Base-by-base conservation (phyloP, 2,797 vertebrate species). In the Gymnothorax javanicus region DNA sequence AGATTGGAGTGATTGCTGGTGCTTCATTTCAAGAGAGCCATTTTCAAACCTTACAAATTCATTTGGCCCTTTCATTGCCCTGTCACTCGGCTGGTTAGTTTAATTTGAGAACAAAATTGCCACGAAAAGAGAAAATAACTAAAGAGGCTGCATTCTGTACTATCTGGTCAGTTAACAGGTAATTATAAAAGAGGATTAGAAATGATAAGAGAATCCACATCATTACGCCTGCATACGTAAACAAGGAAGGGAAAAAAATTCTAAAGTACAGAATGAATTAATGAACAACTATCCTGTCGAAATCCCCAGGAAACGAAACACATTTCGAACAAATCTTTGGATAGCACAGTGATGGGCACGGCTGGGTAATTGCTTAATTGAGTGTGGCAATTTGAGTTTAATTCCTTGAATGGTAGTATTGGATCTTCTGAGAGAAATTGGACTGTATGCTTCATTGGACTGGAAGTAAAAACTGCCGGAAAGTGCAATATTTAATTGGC, bases 311-410 rank as follows among this genome's bases (percentile, higher is more conserved):
- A 82, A 88, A 90, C 82, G 25, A 56, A 87, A 86, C 17, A 88
- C 88, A 86, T 73, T 81, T 89, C 84, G 77, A 84, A 71, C 90
- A 84, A 87, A 82, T 58, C 88, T 83, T 89, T 52, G 92, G 91
- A 91, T 83, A 91, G 83, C 77, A 59, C 81, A 79, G 88, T 85
- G 83, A 86, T 89, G 91, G 89, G 89, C 89, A 92, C 89, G 92
- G 92, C 86, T 91, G 90, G 90, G 86, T 91, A 91, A 92, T 93
- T 93, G 87, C 90, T 93, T 95, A 94, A 95, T 95, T 92, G 92
- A 91, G 88, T 92, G 93, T 90, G 92, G 91, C 93, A 91, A 89
- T 91, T 94, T 86, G 91, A 91, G 91, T 94, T 95, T 94, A 94
- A 92, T 92, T 91, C 91, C 92, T 92, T 94, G 93, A 92, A 92